Conservation (phyloP, 2,797 vertebrate species). For the Sebastes variabilis region DNA sequence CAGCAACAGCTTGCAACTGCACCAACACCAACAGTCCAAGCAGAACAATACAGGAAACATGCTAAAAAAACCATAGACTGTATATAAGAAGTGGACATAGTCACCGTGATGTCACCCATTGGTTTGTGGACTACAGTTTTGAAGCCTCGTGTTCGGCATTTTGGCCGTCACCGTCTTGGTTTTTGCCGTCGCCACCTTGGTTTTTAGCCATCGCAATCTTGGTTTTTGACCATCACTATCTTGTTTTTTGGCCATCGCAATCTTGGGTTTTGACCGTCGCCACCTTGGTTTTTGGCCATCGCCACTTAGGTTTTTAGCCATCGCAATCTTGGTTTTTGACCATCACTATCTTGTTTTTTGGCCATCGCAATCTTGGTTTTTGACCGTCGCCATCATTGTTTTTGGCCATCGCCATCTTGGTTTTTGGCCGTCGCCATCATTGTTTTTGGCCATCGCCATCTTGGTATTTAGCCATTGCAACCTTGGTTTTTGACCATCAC, state of each 20-base stretch:
- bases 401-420: rapidly evolving
- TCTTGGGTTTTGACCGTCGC: too few relatives aligned
- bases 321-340: rapidly evolving
- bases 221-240: too few relatives aligned
- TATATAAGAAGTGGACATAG: too few relatives aligned
- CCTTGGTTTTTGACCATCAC: rapidly evolving
- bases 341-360: rapidly evolving
- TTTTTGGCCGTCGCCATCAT: rapidly evolving
- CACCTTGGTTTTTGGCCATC: rapidly evolving
- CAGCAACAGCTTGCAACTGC: neutral
- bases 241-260: rapidly evolving
- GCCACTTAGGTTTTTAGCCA: rapidly evolving
- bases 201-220: too few relatives aligned
- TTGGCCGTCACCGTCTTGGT: too few relatives aligned
- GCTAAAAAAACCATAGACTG: neutral
- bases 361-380: rapidly evolving
- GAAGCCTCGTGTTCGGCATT: too few relatives aligned
- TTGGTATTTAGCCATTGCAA: too few relatives aligned
- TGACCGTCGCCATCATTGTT: rapidly evolving
- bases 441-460: too few relatives aligned
- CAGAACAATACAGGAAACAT: neutral
- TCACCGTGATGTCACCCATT: too few relatives aligned
- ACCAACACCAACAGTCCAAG: neutral
- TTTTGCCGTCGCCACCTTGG: too few relatives aligned
- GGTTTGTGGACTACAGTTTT: too few relatives aligned